Conservation (phyloP, 1,140 invertebrate species). For the Anoplolepis gracilipes region DNA sequence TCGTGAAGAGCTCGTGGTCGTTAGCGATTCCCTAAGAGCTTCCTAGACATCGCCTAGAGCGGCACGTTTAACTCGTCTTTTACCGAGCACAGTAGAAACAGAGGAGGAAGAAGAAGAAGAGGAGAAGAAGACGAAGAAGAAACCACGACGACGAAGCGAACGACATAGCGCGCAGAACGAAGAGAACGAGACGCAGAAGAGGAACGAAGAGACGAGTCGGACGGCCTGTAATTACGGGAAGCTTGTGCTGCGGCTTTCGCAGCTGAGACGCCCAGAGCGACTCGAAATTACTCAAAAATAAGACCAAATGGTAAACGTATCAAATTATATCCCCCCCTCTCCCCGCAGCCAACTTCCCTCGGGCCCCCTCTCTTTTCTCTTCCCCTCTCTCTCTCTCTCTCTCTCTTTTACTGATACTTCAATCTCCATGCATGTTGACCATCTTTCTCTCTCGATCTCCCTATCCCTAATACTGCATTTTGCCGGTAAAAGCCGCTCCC, state of each 20-base stretch:
- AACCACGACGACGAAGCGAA: conserved; percentile 26
- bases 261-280: conserved; percentile 81
- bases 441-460: not conserved
- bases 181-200: conserved; percentile 17
- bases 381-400: not conserved
- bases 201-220: conserved; percentile 67
- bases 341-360: not conserved
- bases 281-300: conserved; percentile 84
- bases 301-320: conserved; percentile 83
- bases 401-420: not conserved
- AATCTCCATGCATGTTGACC: not conserved
- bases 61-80: conserved; percentile 15
- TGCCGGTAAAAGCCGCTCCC: not conserved
- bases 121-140: not conserved
- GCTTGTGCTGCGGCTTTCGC: conserved; percentile 77
- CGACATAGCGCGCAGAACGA: conserved; percentile 38
- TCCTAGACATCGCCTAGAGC: conserved; percentile 79
- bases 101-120: not conserved
- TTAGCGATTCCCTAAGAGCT: conserved; percentile 68
- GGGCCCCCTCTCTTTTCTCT: not conserved
- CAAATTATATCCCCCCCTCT: conserved; percentile 80
- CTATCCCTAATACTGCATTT: not conserved
- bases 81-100: not conserved
- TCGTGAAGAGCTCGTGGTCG: conserved; percentile 29
- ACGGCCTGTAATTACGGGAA: conserved; percentile 83